Base-by-base conservation (phyloP, 2,113 vertebrate species). In the Motacilla tschutschensis region DNA sequence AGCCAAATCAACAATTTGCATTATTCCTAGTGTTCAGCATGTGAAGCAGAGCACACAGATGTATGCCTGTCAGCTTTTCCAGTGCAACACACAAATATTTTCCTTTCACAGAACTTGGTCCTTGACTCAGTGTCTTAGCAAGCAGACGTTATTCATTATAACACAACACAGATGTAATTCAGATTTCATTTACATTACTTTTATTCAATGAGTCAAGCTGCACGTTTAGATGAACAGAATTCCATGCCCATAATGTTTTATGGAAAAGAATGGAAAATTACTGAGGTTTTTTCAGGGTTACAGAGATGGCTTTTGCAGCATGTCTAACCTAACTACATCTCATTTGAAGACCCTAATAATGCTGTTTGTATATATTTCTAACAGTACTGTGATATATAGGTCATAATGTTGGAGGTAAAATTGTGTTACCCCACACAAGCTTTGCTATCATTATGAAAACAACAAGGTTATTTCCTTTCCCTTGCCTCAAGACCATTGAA, bases 131-230 rank as follows among this genome's bases (percentile, higher is more conserved):
- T 91, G 95, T 96, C 93, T 96, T 91, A 92, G 89, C 77, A 87
- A 87, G 93, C 93, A 97, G 97, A 97, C 85, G 8, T 95, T 96
- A 96, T 96, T 97, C 94, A 96, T 94, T 94, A 91, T 62, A 95
- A 96, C 88, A 94, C 57, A 95, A 66, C 94, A 91, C 96, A 97
- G 94, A 96, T 97, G 96, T 90, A 95, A 93, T 95, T 95, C 88
- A 84, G 79, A 95, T 95, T 96, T 96, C 85, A 91, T 84, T 85
- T 92, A 91, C 94, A 62, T 95, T 95, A 59, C 55, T 83, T 95
- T 88, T 53, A 22, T 79, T 94, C 81, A 89, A 17, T 90, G 89
- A 93, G 75, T 95, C 90, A 90, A 81, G 51, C 41, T 89, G 51
- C 44, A 82, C 73, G 62, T 70, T 85, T 59, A 91, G 83, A 81